Evolutionary conservation across 2,888 invertebrate genomes (phyloP).

Genomic region (Drosophila bunnanda): DNA sequence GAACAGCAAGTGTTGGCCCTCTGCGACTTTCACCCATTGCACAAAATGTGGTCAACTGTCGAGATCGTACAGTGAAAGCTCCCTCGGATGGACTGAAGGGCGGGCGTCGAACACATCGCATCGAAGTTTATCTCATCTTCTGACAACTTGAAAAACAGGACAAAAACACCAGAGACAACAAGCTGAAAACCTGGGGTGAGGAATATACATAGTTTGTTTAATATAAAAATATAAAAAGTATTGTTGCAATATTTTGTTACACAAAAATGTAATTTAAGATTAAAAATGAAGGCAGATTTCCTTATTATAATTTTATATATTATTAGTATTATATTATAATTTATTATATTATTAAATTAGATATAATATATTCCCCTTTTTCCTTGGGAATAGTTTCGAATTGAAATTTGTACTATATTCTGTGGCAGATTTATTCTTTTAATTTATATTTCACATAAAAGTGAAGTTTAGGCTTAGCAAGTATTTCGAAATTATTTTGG

Average conservation of each 20-base stretch:
- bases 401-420: neutral
- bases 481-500: neutral
- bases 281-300: too few relatives aligned
- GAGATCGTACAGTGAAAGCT: slow-evolving; percentile 29
- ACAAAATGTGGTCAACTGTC: slow-evolving; percentile 47
- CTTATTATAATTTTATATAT: too few relatives aligned
- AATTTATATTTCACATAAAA: neutral
- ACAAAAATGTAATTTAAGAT: too few relatives aligned
- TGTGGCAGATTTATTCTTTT: neutral
- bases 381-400: neutral
- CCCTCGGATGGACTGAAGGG: neutral
- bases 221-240: too few relatives aligned
- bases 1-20: slow-evolving; percentile 42
- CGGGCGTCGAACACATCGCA: neutral
- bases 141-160: neutral
- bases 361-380: too few relatives aligned
- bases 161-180: neutral
- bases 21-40: slow-evolving; percentile 63
- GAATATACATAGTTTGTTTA: neutral
- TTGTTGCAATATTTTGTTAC: too few relatives aligned
- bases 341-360: too few relatives aligned
- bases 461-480: neutral
- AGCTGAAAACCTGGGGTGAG: neutral
- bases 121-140: neutral
- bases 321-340: too few relatives aligned